Base-by-base conservation (phyloP, 2,888 invertebrate species). In the Morpho deidamia region DNA sequence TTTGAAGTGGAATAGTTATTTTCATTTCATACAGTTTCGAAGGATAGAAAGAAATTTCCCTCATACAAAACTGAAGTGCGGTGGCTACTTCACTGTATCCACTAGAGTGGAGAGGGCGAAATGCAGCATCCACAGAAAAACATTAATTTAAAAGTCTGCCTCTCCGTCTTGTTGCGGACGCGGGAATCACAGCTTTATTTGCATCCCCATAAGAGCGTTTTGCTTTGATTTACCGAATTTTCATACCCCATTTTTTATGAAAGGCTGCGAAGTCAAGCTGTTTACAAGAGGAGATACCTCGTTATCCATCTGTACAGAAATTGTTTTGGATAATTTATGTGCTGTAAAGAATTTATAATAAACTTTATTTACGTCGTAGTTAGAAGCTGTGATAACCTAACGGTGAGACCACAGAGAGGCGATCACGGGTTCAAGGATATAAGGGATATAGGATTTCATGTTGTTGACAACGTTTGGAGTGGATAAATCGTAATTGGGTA, bases 11-110 rank as follows among this genome's bases (percentile, higher is more conserved):
- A 23, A 23, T 23, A 23, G 23, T n/a, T 23, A 23, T 47, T 11
- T 23, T 7, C 11, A 40, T 40, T 42, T 3, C 14, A 12, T 12
- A 41, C 7, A 40, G 44, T 39, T 44, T 44, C 8, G 42, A 44
- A 44, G 40, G 35, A 33, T 12, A 42, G 35, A 49, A 41, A 42
- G 53, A 60, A 60, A 58, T 59, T 59, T 62, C 51, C 52, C 59
- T 60, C 61, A 59, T 61, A 65, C 59, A 64, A 65, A 65, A 63
- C 60, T 64, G 54, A 59, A 67, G 65, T 61, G 62, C 59, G 58
- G 63, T 58, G 53, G 61, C 56, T 62, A 61, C 65, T 65, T 56
- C 61, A 63, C 59, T 60, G 61, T 64, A 66, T 61, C 61, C 61
- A 60, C 44, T 45, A 45, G 12, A 51, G 51, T 45, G 9, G 32